Base-by-base conservation (phyloP, 2,888 invertebrate genomes). In the Coecobrya sp. region DNA sequence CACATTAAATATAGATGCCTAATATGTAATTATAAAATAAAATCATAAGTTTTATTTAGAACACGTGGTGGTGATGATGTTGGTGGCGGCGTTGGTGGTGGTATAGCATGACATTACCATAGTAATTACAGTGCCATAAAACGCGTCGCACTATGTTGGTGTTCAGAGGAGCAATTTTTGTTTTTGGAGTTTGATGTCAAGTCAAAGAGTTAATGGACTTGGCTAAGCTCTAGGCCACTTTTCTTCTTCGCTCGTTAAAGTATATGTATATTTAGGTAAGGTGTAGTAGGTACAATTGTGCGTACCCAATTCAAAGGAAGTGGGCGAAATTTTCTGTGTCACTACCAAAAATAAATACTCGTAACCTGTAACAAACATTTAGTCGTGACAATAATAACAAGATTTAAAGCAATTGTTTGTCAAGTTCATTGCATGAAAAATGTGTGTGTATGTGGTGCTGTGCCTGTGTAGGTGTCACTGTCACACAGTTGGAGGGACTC, bases 201-300 rank as follows among this genome's bases (percentile, higher is more conserved):
- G 55, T 19, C 19, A 55, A 55, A 49, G 13, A 49, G 49, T 49
- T 13, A 91, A 86, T 91, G 81, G 91, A 91, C 91, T 91, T 91
- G 91, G 91, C 91, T 85, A 36, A 81, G 81, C 65, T 91, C 79
- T 79, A 86, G 86, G 81, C 16, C 85, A 70, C 45, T 76, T 2
- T 36, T 36, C 36, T 36, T 36, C 36, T 36, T 7, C 36, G 16
- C 76, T 70, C 7, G 19, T n/a, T 49, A 49, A 49, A 49, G 11
- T 10, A 1, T 11, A 49, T 49, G 3, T 49, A 49, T 7, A 49
- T 13, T 1, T 49, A 55, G 5, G 5, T 19, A 73, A 52, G 19
- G 55, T 55, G 19, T 1, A 55, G n/a, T 0, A 65, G 3, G 25
- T 10, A 59, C 22, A 65, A 16, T 52, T 3, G n/a, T 52, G n/a